Conservation (phyloP, 2,113 vertebrate genomes). For the Tamias sibiricus region DNA sequence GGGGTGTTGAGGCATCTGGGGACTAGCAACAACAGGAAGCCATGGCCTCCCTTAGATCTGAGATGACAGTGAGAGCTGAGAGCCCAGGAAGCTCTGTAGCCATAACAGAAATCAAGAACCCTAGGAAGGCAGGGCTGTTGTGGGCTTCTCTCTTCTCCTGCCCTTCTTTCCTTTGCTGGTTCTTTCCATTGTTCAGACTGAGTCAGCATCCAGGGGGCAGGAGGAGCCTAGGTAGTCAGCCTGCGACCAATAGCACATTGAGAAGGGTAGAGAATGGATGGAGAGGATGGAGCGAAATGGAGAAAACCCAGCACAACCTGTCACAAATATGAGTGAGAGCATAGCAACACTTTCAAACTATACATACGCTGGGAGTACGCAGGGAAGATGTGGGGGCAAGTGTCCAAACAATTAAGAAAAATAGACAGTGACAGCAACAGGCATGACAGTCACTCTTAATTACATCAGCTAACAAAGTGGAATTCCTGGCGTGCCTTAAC, state of each 20-base stretch:
- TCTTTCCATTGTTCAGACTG: background rate
- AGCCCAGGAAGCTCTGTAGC: background rate
- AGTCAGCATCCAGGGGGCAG: background rate
- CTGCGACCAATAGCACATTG: background rate
- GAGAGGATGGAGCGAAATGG: background rate
- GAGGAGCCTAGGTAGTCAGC: background rate
- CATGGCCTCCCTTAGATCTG: background rate
- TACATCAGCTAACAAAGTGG: constrained; percentile 49
- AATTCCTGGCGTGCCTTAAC: constrained; percentile 67
- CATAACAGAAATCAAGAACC: background rate
- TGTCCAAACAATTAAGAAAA: constrained; percentile 36
- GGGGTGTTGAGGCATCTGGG: background rate
- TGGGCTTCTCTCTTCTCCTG: background rate
- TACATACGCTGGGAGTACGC: background rate
- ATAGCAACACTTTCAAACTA: background rate
- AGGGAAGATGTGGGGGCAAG: background rate
- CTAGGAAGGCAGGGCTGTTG: rapidly evolving
- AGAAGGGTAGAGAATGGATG: background rate
- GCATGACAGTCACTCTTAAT: constrained; percentile 53
- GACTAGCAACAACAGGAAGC: background rate
- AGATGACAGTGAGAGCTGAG: background rate
- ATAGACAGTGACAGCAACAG: constrained; percentile 17
- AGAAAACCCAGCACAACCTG: background rate
- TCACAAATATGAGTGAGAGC: background rate
- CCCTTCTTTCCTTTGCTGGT: background rate